Evolutionary conservation across 2,888 invertebrate genomes (phyloP).

Genomic region (Archips xylosteana): DNA sequence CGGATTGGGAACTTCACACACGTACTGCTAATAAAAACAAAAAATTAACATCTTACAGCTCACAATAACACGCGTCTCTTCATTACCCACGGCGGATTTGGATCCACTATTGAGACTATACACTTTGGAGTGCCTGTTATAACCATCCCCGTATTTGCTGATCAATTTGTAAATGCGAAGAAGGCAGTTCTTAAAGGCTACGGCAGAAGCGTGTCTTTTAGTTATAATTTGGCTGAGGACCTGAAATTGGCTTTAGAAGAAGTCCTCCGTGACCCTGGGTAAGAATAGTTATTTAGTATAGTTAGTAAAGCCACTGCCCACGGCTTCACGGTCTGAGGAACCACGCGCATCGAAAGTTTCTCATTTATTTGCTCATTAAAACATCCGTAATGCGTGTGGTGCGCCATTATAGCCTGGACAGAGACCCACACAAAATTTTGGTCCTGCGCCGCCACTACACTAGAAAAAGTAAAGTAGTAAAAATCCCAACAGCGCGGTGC

Average conservation of each 20-base stretch:
- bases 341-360: no score
- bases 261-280: constrained; percentile 50
- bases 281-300: constrained; percentile 16
- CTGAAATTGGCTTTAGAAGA: constrained; percentile 54
- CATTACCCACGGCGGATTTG: constrained; percentile 64
- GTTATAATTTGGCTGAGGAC: constrained; percentile 48
- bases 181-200: constrained; percentile 58
- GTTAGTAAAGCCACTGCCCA: no score
- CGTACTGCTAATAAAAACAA: no score
- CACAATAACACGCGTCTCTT: constrained; percentile 63
- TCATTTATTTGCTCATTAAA: no score
- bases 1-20: no score
- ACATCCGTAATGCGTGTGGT: no score
- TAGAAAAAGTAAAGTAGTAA: no score
- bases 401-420: no score
- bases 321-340: no score
- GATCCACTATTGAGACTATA: constrained; percentile 61
- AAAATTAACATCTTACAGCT: constrained; percentile 48
- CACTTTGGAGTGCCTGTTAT: constrained; percentile 62
- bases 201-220: constrained; percentile 53
- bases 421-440: no score
- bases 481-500: no score
- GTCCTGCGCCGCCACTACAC: no score
- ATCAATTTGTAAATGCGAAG: constrained; percentile 61
- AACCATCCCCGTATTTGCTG: constrained; percentile 61